Evolutionary conservation across 30 jellyfish, hydroid and myxozoan genomes (phyloP), one percentile per base, ranked within the genome.

Genomic region (Turritopsis rubra): DNA sequence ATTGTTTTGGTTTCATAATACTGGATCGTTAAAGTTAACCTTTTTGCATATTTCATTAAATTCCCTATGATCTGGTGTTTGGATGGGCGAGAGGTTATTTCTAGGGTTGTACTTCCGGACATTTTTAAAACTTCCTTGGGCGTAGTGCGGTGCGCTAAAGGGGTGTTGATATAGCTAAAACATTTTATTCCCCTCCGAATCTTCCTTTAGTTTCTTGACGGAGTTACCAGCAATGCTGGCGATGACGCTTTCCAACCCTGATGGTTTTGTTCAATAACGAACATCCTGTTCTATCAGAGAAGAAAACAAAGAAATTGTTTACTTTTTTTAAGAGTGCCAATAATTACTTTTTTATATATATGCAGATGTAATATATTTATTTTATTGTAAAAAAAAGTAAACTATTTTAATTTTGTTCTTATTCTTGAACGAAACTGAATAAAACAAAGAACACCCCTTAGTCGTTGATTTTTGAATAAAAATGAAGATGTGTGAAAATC

Each of bases 121-220:
- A n/a, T n/a, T n/a, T n/a, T n/a, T n/a, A n/a, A n/a, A n/a, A n/a
- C n/a, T n/a, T n/a, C n/a, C n/a, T n/a, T n/a, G n/a, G n/a, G n/a
- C n/a, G n/a, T n/a, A n/a, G n/a, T n/a, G n/a, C n/a, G n/a, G n/a
- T n/a, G n/a, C n/a, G n/a, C n/a, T n/a, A n/a, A n/a, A n/a, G n/a
- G n/a, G n/a, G 13, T 41, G 9, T 41, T 41, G 60, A 13, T 41
- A 41, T 41, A 41, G 60, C n/a, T 26, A 26, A 72, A 53, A 72
- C 52, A 72, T 16, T 1, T 72, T 26, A 18, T 22, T 17, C 7
- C 18, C 30, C 23, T 72, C 52, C 52, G n/a, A 41, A 3, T 41
- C 5, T 26, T 77, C 29, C n/a, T 29, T 19, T 77, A 77, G 85
- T 77, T 77, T 77, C 72, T 77, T 18, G 71, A 77, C 19, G 85